Evolutionary conservation across 2,113 vertebrate species (phyloP).

Genomic region (Scopus umbretta): DNA sequence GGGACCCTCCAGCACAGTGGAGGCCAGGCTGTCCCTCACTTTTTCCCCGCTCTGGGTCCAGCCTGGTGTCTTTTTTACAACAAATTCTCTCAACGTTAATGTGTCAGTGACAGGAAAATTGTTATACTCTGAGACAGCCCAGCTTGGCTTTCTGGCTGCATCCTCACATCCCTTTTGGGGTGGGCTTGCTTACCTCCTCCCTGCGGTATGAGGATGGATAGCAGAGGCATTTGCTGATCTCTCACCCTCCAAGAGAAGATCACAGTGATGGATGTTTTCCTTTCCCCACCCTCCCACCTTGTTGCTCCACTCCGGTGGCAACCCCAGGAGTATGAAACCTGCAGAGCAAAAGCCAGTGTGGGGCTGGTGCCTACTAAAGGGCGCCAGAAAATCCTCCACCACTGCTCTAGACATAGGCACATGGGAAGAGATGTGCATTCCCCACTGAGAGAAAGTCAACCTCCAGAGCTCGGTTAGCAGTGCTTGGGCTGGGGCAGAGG

Average conservation of each 20-base stretch:
- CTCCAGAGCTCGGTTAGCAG: background rate
- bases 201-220: background rate
- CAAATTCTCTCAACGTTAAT: background rate
- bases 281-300: background rate
- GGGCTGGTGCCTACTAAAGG: background rate
- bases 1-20: background rate
- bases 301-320: background rate
- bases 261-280: background rate
- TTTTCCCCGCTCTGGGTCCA: background rate
- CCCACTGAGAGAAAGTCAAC: background rate
- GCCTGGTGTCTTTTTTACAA: background rate
- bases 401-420: background rate
- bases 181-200: background rate
- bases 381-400: background rate
- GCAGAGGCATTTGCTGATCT: background rate
- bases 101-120: background rate
- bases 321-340: background rate
- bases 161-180: background rate
- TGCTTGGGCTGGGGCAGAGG: background rate
- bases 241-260: background rate
- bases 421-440: background rate
- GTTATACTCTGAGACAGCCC: background rate
- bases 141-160: background rate
- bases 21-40: background rate
- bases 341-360: background rate